Conservation (phyloP, 2,888 invertebrate genomes). For the Spisula subtruncata region DNA sequence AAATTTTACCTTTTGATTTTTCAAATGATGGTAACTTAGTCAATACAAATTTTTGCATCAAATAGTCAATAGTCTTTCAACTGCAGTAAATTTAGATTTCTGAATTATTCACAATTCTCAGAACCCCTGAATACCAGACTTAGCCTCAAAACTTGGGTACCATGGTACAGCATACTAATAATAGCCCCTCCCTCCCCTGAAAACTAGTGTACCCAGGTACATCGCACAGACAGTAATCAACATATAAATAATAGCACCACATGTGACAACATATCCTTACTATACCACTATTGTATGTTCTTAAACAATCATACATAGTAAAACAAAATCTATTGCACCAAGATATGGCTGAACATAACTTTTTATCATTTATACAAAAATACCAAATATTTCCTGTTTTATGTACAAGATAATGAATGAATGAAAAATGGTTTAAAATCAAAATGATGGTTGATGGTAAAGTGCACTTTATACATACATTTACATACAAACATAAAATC, state of each 20-base stretch:
- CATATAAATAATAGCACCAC: slow-evolving; percentile 11
- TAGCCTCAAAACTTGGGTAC: no score
- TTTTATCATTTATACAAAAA: slow-evolving; percentile 18
- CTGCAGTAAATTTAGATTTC: no score
- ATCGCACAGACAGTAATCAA: not conserved
- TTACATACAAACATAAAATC: not conserved
- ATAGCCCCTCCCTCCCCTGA: not conserved
- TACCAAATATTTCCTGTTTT: not conserved
- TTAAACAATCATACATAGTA: slow-evolving; percentile 1
- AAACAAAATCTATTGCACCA: slow-evolving; percentile 19
- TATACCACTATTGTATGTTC: not conserved
- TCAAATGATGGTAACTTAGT: no score
- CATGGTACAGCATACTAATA: no score
- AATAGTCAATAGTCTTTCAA: no score
- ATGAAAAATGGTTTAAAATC: not conserved
- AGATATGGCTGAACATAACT: slow-evolving; percentile 1
- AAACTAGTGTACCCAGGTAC: not conserved
- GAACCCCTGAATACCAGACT: no score
- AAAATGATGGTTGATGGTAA: not conserved
- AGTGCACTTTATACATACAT: slow-evolving; percentile 12
- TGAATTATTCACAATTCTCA: no score
- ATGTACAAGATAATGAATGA: not conserved
- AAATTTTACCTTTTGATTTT: no score
- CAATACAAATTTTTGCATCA: no score
- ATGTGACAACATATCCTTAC: no score